These are phyloP conservation scores for Ceriagrion tenellum DNA, from an alignment of 2,888 invertebrate genomes.

Conservation along the genomic window DNA sequence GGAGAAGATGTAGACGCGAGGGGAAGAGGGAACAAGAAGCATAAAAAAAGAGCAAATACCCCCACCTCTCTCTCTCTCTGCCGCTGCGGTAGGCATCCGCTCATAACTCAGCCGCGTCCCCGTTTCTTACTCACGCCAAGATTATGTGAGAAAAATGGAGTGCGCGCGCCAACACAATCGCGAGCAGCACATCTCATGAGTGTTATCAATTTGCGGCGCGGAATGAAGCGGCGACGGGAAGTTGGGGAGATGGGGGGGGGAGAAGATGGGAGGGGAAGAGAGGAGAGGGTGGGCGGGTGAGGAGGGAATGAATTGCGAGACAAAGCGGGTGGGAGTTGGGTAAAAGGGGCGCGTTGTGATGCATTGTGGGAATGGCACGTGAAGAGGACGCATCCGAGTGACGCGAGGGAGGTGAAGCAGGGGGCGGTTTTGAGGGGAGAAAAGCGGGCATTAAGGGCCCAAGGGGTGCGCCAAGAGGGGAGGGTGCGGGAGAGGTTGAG, in stretches of 20 bases:
- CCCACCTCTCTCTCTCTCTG: too few relatives aligned
- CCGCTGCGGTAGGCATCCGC: too few relatives aligned
- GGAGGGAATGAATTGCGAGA: too few relatives aligned
- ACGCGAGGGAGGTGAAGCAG: background rate
- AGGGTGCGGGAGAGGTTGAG: too few relatives aligned
- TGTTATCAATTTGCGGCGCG: conserved; percentile 7
- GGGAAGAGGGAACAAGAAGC: too few relatives aligned
- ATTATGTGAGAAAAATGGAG: conserved; percentile 25
- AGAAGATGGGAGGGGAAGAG: background rate
- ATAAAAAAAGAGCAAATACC: too few relatives aligned
- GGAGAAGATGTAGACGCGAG: too few relatives aligned
- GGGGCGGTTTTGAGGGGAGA: background rate
- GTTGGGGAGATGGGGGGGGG: too few relatives aligned
- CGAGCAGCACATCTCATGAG: background rate
- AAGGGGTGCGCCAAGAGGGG: background rate
- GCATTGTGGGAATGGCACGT: conserved; percentile 63
- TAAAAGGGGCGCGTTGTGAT: conserved; percentile 24
- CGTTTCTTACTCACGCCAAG: background rate
- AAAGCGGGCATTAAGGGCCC: background rate
- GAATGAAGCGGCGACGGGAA: background rate
- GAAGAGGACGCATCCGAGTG: conserved; percentile 31
- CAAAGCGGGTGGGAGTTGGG: too few relatives aligned
- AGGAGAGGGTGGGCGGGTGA: background rate
- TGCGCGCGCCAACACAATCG: background rate
- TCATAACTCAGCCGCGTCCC: background rate